Evolutionary conservation across 2,113 vertebrate genomes (phyloP).

Genomic region (Cynoglossus semilaevis): DNA sequence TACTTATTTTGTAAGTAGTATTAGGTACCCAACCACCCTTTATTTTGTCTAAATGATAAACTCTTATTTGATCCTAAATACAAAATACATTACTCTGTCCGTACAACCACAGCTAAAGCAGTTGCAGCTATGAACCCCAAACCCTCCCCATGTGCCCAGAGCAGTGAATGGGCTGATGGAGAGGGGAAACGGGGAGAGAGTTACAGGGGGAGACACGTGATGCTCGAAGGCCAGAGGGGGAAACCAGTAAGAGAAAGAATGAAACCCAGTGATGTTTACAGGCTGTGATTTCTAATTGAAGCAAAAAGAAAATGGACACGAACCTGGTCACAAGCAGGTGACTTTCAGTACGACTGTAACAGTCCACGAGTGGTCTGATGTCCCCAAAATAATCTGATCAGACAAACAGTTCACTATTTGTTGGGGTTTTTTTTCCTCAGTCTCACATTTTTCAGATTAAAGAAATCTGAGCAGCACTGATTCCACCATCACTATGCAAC

Average conservation of each 20-base stretch:
- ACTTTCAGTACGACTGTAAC: too few species aligned
- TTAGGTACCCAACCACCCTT: too few species aligned
- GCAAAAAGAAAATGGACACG: conserved; percentile 43
- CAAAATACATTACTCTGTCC: too few species aligned
- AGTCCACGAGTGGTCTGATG: too few species aligned
- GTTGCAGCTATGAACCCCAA: conserved; percentile 24
- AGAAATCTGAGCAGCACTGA: not conserved
- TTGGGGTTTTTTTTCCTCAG: too few species aligned
- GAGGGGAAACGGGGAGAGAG: conserved; percentile 23
- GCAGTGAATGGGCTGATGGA: conserved; percentile 28
- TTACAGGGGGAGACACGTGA: conserved; percentile 32
- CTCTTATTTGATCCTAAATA: too few species aligned
- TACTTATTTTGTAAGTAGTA: too few species aligned
- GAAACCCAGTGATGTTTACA: conserved; percentile 50
- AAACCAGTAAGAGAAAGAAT: conserved; percentile 23
- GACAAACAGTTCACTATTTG: too few species aligned
- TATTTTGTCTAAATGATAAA: too few species aligned
- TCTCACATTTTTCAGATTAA: too few species aligned
- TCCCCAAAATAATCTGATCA: too few species aligned
- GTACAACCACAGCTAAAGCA: conserved; percentile 9
- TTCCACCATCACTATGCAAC: not conserved
- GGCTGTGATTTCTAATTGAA: conserved; percentile 53
- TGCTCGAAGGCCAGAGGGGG: conserved; percentile 7
- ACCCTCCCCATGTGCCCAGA: conserved; percentile 30
- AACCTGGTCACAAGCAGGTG: too few species aligned